phyloP scores from a whole-genome alignment of 1,140 invertebrate species.

The Brachionus asplanchnoidis region DNA sequence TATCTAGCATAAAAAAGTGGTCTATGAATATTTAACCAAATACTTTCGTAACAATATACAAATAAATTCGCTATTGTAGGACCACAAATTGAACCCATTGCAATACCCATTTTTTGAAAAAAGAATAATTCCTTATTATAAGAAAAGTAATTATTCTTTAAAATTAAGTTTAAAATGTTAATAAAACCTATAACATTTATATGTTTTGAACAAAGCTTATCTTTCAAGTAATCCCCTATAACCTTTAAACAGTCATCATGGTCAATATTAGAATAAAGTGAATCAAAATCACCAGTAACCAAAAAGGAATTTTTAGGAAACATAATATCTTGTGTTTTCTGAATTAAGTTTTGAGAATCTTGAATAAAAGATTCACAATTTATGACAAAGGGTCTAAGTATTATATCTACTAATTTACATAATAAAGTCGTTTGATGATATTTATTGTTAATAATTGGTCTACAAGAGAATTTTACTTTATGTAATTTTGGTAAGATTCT shows the following conservation, averaged over 20 bases:
- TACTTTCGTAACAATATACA: no score
- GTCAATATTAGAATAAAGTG: neutral
- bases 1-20: no score
- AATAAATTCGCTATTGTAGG: neutral
- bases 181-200: neutral
- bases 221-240: neutral
- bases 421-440: neutral
- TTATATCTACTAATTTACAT: neutral
- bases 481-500: conserved; percentile 17
- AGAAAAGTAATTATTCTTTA: neutral
- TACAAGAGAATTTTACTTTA: neutral
- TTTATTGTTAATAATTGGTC: conserved; percentile 17
- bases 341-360: conserved; percentile 3
- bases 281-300: neutral
- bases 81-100: neutral
- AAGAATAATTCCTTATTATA: neutral
- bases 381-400: neutral
- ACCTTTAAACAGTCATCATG: neutral
- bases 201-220: neutral
- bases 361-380: neutral
- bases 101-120: neutral
- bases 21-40: no score
- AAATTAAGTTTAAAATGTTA: neutral
- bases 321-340: neutral
- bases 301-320: neutral